Evolutionary conservation across 2,113 vertebrate species (phyloP), one percentile per base, ranked within the genome.

Genomic region (Toxotes jaculatrix): DNA sequence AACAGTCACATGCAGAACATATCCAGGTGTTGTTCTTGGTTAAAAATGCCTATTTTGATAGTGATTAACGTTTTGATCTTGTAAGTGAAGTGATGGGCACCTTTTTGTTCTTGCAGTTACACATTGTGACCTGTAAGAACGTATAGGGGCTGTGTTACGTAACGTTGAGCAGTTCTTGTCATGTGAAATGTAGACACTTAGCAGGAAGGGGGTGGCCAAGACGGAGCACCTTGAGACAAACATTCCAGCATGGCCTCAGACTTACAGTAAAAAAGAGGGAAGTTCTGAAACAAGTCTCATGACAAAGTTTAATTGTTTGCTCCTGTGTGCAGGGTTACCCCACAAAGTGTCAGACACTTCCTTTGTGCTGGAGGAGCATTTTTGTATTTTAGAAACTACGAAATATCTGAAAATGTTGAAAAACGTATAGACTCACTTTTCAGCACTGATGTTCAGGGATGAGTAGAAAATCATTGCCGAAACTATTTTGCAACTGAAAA

Each of bases 281-380:
- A 74, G 80, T 71, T 87, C 0, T 19, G 53, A 90, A 80, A 73
- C 75, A 2, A 4, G 3, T 68, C 69, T 61, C 43, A 36, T 75
- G 82, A 84, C 65, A 4, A 38, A 43, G 27, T 42, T 65, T 16
- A 31, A 7, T 19, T 0, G 11, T 53, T 9, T 38, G 55, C 66
- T 62, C 9, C 0, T 12, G 42, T 55, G 55, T 57, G 42, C 19
- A 34, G 45, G 12, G 34, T 74, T 40, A 5, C 14, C 32, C 16
- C 19, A 12, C 1, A 1, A 19, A 6, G 0, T 45, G 36, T 42
- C 12, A 36, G 0, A n/a, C 8, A 19, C 23, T 4, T 3, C 42
- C 14, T 36, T 17, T 1, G 4, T 23, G 27, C 6, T 8, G 16
- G 45, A 19, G 3, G 51, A 53, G 8, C 21, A 55, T 27, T 23